Evolutionary conservation across 2,797 vertebrate species (phyloP).

Genomic region (Bradypodion ventrale): DNA sequence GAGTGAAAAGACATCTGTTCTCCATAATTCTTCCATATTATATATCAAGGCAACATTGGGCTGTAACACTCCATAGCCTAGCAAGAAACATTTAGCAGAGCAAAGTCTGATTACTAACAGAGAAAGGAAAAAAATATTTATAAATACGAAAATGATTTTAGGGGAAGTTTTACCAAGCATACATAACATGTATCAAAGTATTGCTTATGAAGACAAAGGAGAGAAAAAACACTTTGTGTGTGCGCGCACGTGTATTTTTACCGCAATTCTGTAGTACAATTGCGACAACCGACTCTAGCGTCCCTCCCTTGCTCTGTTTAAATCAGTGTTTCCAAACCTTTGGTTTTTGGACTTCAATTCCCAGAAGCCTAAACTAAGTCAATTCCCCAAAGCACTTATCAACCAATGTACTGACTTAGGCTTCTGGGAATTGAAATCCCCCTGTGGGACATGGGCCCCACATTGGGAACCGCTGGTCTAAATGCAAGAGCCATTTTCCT

Average conservation of each 20-base stretch:
- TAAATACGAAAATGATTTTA: background rate
- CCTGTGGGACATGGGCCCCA: no score
- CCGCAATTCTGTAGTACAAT: background rate
- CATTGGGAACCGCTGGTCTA: no score
- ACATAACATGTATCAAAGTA: no score
- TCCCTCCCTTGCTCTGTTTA: no score
- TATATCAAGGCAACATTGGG: background rate
- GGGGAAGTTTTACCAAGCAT: background rate
- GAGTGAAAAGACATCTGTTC: background rate
- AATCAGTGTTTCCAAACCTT: no score
- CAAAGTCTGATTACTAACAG: background rate
- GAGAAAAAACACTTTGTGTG: background rate
- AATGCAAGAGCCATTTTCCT: background rate
- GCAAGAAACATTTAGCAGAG: background rate
- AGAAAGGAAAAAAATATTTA: background rate
- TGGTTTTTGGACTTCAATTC: no score
- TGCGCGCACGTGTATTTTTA: no score
- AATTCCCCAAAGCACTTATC: no score
- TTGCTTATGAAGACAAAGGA: background rate
- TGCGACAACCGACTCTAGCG: background rate
- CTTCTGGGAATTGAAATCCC: no score
- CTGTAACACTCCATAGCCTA: background rate
- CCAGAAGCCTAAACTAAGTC: no score
- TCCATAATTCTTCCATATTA: background rate
- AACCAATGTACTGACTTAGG: no score